A percentile compares a stretch with the other conserved stretches of the same genome.
Evolutionary conservation across 2,113 vertebrate species (phyloP).

Genomic region (Oreochromis aureus): DNA sequence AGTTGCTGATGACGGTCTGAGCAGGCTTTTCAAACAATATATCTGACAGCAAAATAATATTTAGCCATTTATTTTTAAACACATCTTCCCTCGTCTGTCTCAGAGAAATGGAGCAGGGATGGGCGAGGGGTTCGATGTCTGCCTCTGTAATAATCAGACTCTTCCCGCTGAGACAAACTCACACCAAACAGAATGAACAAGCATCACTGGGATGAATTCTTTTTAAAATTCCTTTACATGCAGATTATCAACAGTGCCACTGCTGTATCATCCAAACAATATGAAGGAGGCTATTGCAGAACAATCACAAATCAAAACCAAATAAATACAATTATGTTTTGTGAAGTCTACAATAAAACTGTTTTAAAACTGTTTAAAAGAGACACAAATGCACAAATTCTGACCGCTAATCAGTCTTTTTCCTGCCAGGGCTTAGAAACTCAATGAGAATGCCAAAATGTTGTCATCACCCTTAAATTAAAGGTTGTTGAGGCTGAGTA

Average conservation of each 20-base stretch:
- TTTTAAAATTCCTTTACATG: conserved; percentile 3
- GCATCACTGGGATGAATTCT: not conserved
- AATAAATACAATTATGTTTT: not conserved
- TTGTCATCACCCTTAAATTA: not conserved
- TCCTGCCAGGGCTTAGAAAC: not conserved
- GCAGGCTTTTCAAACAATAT: not conserved
- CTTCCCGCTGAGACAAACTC: not conserved
- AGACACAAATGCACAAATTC: not conserved
- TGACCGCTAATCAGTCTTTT: not conserved
- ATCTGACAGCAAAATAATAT: conserved; percentile 24
- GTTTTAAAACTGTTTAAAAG: not conserved
- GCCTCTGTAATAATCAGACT: conserved; percentile 13
- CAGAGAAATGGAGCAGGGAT: not conserved
- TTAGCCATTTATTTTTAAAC: conserved; percentile 33
- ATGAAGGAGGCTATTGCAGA: not conserved
- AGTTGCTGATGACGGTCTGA: not conserved
- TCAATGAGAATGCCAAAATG: not conserved
- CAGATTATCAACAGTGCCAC: not conserved
- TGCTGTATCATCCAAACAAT: not conserved
- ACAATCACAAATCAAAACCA: not conserved
- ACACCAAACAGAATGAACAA: conserved; percentile 24
- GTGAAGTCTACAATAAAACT: not conserved
- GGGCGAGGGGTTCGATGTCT: not conserved
- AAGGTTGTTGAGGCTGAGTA: not conserved
- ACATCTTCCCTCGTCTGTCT: not conserved